Evolutionary conservation across 2,113 vertebrate genomes (phyloP), one percentile per base, ranked within the genome.

Genomic region (Cavia porcellus): DNA sequence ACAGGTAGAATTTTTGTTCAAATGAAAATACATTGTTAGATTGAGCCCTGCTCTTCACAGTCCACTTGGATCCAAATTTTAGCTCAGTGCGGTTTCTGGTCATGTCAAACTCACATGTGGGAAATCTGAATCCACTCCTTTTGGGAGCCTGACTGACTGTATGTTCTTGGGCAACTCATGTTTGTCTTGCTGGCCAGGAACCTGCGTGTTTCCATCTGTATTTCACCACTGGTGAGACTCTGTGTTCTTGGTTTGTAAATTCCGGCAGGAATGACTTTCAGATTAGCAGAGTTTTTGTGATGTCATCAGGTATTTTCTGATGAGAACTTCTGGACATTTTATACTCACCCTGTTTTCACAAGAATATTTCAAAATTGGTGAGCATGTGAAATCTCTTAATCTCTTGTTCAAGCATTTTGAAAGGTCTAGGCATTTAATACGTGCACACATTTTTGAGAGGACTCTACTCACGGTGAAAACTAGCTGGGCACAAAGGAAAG

Each of bases 401-500:
- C 91, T 83, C 74, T 88, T 95, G 84, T 95, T 97, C 95, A 96
- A 95, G 96, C n/a, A 93, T 84, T 88, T 96, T 68, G 85, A 95
- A 97, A 97, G 94, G 86, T 88, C 83, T 89, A 89, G 90, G 80
- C 62, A 91, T 95, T 97, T 95, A 94, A 83, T 89, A 80, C 38
- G 47, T 92, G 42, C 52, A 47, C 22, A 42, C 57, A 19, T 66
- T 86, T 96, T 89, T 57, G 87, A 96, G 96, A 96, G 89, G 77
- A 83, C 89, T 92, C 91, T 52, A 64, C 1, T 83, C 14, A 68
- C 70, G 75, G n/a, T 94, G 89, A 95, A 92, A 97, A 83, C 82
- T 57, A n/a, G 77, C 92, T 98, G 88, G 59, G 86, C 79, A 84
- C 66, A 94, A 62, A 79, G 50, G 95, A 62, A 38, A 86, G 47